Conservation (phyloP, 1,140 invertebrate genomes). For the Branchinecta lindahli region DNA sequence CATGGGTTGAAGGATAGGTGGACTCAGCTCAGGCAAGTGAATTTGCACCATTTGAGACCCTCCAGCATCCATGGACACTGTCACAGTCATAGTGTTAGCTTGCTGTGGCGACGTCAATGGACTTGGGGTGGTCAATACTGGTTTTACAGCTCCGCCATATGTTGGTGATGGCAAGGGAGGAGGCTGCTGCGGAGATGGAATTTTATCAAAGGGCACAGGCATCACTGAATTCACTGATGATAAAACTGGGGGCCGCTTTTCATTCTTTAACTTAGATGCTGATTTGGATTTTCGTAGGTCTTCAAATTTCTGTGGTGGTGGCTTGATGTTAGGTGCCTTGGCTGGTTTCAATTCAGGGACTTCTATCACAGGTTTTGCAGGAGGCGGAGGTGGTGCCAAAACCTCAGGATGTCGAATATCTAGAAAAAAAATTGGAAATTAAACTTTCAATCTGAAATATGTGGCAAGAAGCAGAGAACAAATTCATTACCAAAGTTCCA, state of each 20-base stretch:
- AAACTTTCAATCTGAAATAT: conserved; percentile 1
- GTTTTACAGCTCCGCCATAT: conserved; percentile 10
- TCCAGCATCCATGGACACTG: conserved; percentile 18
- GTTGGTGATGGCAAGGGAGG: conserved; percentile 15
- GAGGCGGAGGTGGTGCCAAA: not conserved
- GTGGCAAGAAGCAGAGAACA: no score
- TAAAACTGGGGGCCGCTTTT: not conserved
- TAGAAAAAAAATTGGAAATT: conserved; percentile 8
- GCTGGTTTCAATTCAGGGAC: no score
- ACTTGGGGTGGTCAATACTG: conserved; percentile 15
- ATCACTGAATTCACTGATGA: conserved; percentile 14
- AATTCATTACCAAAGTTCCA: no score
- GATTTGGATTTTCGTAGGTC: not conserved
- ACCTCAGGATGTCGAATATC: conserved; percentile 21
- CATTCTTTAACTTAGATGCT: not conserved
- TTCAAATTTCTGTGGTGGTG: not conserved
- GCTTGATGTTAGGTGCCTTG: conserved; percentile 17
- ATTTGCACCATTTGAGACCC: conserved; percentile 20
- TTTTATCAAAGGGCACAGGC: conserved; percentile 16
- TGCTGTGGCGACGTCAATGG: conserved; percentile 13
- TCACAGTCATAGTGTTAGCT: conserved; percentile 18
- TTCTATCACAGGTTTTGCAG: no score
- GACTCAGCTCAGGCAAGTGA: conserved; percentile 18
- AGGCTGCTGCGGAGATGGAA: conserved; percentile 17
- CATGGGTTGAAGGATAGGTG: not conserved